A percentile compares a stretch with the other conserved stretches of the same genome.
These are phyloP conservation scores for Taenioides sp. DNA, from an alignment of 2,797 vertebrate species.

Conservation along the genomic window DNA sequence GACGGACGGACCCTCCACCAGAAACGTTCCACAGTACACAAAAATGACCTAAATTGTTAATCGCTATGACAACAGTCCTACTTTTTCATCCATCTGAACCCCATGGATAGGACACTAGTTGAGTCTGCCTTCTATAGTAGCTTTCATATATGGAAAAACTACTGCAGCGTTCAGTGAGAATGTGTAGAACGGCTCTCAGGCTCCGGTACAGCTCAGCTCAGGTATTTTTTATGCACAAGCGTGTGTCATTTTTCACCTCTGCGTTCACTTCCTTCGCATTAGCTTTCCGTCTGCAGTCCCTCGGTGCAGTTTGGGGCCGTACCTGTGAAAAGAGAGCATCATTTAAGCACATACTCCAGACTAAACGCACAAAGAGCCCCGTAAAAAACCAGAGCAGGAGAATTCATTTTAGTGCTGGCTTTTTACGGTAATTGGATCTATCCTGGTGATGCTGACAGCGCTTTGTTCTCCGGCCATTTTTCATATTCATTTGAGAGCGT, in stretches of 20 bases:
- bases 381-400: background rate
- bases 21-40: too few relatives aligned
- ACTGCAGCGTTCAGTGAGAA: conserved; percentile 13
- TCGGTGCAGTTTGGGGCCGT: conserved; percentile 52
- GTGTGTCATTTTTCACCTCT: conserved; percentile 46
- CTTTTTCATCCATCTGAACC: too few relatives aligned
- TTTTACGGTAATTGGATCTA: conserved; percentile 55
- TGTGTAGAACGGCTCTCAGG: conserved; percentile 41
- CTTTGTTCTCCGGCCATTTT: conserved; percentile 50
- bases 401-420: conserved; percentile 43
- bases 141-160: too few relatives aligned
- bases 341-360: conserved; percentile 56
- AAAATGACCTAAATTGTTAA: too few relatives aligned
- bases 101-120: too few relatives aligned
- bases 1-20: too few relatives aligned
- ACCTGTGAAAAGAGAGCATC: conserved; percentile 50
- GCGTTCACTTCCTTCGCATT: conserved; percentile 54
- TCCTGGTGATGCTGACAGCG: conserved; percentile 47
- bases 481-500: conserved; percentile 40
- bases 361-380: conserved; percentile 29
- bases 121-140: too few relatives aligned
- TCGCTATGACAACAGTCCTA: too few relatives aligned
- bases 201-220: conserved; percentile 31
- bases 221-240: conserved; percentile 56
- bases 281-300: conserved; percentile 58